A percentile compares a stretch with the other conserved stretches of the same genome.
Conservation (phyloP, 1,140 invertebrate genomes). For the Drosophila subobscura region DNA sequence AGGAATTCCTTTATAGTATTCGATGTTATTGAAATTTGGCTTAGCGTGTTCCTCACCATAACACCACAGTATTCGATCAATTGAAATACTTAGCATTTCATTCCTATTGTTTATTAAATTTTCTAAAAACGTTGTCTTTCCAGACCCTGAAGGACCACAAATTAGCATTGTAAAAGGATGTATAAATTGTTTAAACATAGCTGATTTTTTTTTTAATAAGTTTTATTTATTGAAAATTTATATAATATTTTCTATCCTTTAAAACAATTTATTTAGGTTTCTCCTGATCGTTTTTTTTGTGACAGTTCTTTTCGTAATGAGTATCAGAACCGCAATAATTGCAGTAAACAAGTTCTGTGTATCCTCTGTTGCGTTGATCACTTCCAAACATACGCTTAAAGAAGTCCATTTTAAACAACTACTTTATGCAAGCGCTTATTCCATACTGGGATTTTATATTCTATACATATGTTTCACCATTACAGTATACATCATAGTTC, state of each 20-base stretch:
- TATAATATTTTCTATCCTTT: no score
- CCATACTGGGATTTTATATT: background rate
- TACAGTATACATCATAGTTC: conserved; percentile 1
- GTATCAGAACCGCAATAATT: conserved; percentile 1
- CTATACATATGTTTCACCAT: background rate
- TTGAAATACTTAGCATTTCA: background rate
- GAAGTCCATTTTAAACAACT: background rate
- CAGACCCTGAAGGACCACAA: background rate
- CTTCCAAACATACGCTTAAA: background rate
- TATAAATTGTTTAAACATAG: background rate
- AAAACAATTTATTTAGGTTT: background rate
- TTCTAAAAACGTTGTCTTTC: background rate
- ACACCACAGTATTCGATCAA: background rate
- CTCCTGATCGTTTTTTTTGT: background rate
- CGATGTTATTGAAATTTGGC: background rate
- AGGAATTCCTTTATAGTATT: conserved; percentile 4
- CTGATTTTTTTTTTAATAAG: background rate
- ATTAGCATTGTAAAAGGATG: no score
- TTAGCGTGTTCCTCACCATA: background rate
- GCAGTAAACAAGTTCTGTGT: background rate
- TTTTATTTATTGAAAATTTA: background rate
- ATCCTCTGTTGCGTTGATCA: background rate
- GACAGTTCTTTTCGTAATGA: conserved; percentile 3
- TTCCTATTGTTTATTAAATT: background rate
- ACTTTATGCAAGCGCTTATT: background rate